These are phyloP conservation scores for Helleia helle DNA, from an alignment of 2,888 invertebrate species.

Conservation along the genomic window DNA sequence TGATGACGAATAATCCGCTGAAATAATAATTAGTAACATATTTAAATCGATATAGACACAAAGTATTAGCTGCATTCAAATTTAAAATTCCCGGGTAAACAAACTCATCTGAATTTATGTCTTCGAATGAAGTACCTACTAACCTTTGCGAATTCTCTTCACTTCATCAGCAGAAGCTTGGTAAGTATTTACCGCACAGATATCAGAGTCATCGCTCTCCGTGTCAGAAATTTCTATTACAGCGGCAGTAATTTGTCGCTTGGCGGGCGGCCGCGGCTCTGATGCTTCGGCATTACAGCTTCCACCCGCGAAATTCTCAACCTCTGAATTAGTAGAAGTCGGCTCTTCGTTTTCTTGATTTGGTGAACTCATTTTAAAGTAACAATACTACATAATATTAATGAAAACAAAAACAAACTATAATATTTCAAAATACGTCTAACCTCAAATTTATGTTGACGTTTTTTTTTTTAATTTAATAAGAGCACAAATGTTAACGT, in stretches of 20 bases:
- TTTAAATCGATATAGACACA: background rate
- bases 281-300: constrained; percentile 28
- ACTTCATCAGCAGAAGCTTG: constrained; percentile 67
- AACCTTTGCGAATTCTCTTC: constrained; percentile 63
- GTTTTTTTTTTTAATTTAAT: too few species aligned
- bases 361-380: constrained; percentile 55
- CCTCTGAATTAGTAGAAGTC: constrained; percentile 37
- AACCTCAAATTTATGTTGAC: constrained; percentile 64
- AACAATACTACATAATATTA: constrained; percentile 59
- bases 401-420: constrained; percentile 51
- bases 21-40: constrained; percentile 18
- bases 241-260: constrained; percentile 43
- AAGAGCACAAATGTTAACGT: too few species aligned
- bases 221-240: constrained; percentile 67
- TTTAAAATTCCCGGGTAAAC: too few species aligned
- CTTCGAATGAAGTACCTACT: constrained; percentile 27
- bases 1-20: constrained; percentile 53
- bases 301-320: constrained; percentile 27
- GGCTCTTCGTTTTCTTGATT: constrained; percentile 52
- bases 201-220: constrained; percentile 65
- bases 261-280: constrained; percentile 51
- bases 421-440: constrained; percentile 58
- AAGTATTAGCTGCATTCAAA: too few species aligned
- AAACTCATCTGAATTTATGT: constrained; percentile 15
- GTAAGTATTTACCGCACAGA: constrained; percentile 66